Conservation (phyloP, 2,113 vertebrate species). For the Poeciliopsis turrubarensis region DNA sequence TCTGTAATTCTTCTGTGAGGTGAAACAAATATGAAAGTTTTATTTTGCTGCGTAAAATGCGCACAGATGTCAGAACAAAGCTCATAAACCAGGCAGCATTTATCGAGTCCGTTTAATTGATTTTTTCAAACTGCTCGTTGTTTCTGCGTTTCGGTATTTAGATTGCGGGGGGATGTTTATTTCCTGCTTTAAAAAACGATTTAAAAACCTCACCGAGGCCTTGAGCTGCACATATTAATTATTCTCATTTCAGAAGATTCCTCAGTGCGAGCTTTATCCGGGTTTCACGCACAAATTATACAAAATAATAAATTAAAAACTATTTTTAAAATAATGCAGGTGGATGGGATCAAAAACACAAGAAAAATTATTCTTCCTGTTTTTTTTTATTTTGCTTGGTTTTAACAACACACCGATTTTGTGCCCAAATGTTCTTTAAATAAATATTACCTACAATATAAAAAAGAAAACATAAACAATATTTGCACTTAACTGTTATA, state of each 20-base stretch:
- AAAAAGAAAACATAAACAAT: no score
- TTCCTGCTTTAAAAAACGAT: conserved; percentile 31
- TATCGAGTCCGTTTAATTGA: conserved; percentile 66
- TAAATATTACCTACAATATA: no score
- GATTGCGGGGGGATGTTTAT: conserved; percentile 38
- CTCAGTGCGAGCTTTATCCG: background rate
- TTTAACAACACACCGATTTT: no score
- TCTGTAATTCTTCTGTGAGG: conserved; percentile 13
- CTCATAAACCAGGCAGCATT: conserved; percentile 49
- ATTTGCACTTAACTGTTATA: no score
- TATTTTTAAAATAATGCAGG: background rate
- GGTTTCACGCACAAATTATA: background rate
- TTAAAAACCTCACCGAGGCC: conserved; percentile 47
- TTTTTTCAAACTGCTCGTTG: conserved; percentile 54
- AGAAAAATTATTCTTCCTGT: no score
- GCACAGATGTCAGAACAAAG: conserved; percentile 30
- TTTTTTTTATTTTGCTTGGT: no score
- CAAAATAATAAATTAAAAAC: background rate
- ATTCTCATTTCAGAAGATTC: background rate
- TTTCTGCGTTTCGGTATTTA: conserved; percentile 40
- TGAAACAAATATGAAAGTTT: conserved; percentile 46
- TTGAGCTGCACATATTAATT: background rate
- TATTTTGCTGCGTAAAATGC: conserved; percentile 36
- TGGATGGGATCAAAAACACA: background rate
- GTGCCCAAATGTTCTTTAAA: no score